phyloP scores from a whole-genome alignment of 2,888 invertebrate genomes.

The Eucriotettix oculatus region DNA sequence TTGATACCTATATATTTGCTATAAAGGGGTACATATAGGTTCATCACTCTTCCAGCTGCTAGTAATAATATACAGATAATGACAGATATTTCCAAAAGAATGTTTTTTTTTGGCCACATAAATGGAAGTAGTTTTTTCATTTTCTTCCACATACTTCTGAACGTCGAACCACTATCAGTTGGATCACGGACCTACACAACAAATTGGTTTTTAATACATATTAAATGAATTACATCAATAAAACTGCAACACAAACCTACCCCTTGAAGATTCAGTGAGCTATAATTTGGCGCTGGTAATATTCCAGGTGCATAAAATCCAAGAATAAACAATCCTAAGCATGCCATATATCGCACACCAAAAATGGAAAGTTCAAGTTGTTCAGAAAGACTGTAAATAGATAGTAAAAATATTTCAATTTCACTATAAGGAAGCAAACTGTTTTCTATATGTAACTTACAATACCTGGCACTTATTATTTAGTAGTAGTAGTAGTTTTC shows the following conservation, averaged over 20 bases:
- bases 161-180: constrained; percentile 41
- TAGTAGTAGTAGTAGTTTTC: no score
- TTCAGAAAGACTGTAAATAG: constrained; percentile 48
- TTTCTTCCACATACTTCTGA: constrained; percentile 63
- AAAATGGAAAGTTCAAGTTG: constrained; percentile 76
- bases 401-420: neutral
- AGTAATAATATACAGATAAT: constrained; percentile 64
- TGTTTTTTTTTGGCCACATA: constrained; percentile 80
- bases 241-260: neutral
- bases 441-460: no score
- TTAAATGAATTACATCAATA: neutral
- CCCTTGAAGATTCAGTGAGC: constrained; percentile 30
- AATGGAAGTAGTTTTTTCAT: constrained; percentile 69
- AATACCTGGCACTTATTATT: no score
- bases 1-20: constrained; percentile 64
- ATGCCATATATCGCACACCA: constrained; percentile 60
- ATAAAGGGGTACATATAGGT: constrained; percentile 85
- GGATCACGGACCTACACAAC: constrained; percentile 3
- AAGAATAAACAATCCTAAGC: constrained; percentile 62
- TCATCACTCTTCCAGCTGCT: constrained; percentile 64
- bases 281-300: constrained; percentile 40
- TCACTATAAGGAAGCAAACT: neutral
- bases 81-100: constrained; percentile 62
- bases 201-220: neutral
- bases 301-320: constrained; percentile 80